phyloP scores from a whole-genome alignment of 2,797 vertebrate species.

The Falco naumanni region DNA sequence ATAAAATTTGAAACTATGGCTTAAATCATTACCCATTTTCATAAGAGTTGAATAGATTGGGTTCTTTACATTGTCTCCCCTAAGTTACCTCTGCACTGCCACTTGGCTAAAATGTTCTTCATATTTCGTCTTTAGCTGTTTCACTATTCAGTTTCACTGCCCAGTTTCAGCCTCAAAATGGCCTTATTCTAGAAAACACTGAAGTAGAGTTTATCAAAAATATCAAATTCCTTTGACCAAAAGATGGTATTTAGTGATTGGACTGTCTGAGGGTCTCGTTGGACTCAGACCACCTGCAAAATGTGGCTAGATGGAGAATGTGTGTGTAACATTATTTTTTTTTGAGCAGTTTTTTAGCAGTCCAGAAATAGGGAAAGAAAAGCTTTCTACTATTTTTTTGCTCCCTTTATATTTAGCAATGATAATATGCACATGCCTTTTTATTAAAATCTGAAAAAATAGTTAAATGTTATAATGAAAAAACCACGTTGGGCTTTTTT shows the following conservation, averaged over 20 bases:
- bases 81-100: background rate
- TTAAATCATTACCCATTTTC: background rate
- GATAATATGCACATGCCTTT: background rate
- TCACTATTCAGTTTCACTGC: background rate
- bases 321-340: background rate
- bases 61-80: background rate
- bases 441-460: background rate
- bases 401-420: background rate
- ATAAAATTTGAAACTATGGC: background rate
- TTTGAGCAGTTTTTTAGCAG: background rate
- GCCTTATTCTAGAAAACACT: background rate
- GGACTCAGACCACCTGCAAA: background rate
- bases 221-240: background rate
- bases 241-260: background rate
- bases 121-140: too few species aligned
- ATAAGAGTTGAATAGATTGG: background rate
- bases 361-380: background rate
- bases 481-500: background rate
- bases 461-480: background rate
- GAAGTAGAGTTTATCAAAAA: background rate
- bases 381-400: background rate
- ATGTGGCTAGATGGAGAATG: background rate
- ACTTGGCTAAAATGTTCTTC: background rate
- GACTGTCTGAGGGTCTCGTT: background rate
- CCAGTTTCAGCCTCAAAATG: background rate